Evolutionary conservation across 2,113 vertebrate genomes (phyloP), one percentile per base, ranked within the genome.

Genomic region (Sander lucioperca): DNA sequence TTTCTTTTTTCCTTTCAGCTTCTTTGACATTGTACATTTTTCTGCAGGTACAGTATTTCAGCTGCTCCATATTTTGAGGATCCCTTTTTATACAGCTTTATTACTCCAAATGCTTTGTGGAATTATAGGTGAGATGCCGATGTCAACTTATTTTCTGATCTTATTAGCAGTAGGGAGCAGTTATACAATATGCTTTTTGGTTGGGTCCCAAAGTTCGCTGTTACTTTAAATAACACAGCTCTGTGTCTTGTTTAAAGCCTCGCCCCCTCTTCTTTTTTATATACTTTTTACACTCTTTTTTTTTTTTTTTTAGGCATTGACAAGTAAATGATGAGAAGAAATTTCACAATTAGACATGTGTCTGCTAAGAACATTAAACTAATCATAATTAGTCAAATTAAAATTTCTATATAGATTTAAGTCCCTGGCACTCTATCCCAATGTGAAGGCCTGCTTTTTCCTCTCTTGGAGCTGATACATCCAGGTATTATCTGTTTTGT

Each of bases 401-500:
- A 4, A 33, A 15, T 73, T 33, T 45, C 1, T 9, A 25, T 73
- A 69, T 53, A 6, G 16, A 70, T 70, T 48, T 66, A 25, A 72
- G 25, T 74, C 43, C 11, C 19, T 56, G 15, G 15, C 4, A 54
- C 33, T 59, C 21, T 30, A 3, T 63, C 27, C 15, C 14, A 23
- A 7, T 59, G 25, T 77, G 53, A 78, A 56, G 36, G 53, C 72
- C 33, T 74, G 14, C 30, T 70, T 61, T 59, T 43, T 12, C 13
- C 10, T 51, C 54, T 70, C 50, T 51, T 16, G 23, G 11, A 63
- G 18, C 30, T 6, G 50, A 80, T 75, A 36, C 23, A 80, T 90
- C 63, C 74, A 59, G 71, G 47, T 80, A 71, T 81, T 85, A 90
- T 89, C 83, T 54, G 30, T 51, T 45, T 73, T 80, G 53, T 84